Conservation (phyloP, 2,797 vertebrate species). For the Oryzias sinensis region DNA sequence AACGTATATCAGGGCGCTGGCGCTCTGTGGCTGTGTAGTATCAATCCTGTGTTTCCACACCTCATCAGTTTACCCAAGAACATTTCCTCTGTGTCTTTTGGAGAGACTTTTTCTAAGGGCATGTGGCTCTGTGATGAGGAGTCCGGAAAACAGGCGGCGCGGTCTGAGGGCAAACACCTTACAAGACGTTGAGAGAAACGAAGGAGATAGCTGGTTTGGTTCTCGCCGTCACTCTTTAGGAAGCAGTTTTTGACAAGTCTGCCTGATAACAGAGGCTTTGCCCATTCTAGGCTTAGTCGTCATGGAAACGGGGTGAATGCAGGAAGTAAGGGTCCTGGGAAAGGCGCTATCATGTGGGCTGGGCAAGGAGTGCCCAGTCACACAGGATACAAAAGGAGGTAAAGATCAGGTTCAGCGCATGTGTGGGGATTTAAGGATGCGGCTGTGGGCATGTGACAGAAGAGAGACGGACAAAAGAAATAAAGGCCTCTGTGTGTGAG, state of each 20-base stretch:
- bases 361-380: slow-evolving; percentile 71
- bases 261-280: slow-evolving; percentile 65
- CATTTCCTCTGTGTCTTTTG: slow-evolving; percentile 61
- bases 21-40: slow-evolving; percentile 60
- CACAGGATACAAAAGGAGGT: slow-evolving; percentile 71
- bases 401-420: slow-evolving; percentile 74
- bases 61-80: slow-evolving; percentile 68
- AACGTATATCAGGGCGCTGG: slow-evolving; percentile 55
- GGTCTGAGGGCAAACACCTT: slow-evolving; percentile 35
- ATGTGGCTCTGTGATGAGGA: slow-evolving; percentile 33
- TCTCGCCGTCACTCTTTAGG: slow-evolving; percentile 51
- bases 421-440: slow-evolving; percentile 42
- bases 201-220: slow-evolving; percentile 45
- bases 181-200: slow-evolving; percentile 35
- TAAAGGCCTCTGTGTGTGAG: slow-evolving; percentile 27
- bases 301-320: slow-evolving; percentile 77
- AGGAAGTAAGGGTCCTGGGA: slow-evolving; percentile 81
- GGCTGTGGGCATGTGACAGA: slow-evolving; percentile 46
- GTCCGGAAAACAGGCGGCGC: slow-evolving; percentile 27
- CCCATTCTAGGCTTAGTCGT: slow-evolving; percentile 68
- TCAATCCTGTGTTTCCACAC: slow-evolving; percentile 66
- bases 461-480: slow-evolving; percentile 22
- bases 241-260: slow-evolving; percentile 65
- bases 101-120: slow-evolving; percentile 38
- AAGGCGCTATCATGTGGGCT: slow-evolving; percentile 73